Evolutionary conservation across 2,797 vertebrate genomes (phyloP).

Genomic region (Tamandua tetradactyla): DNA sequence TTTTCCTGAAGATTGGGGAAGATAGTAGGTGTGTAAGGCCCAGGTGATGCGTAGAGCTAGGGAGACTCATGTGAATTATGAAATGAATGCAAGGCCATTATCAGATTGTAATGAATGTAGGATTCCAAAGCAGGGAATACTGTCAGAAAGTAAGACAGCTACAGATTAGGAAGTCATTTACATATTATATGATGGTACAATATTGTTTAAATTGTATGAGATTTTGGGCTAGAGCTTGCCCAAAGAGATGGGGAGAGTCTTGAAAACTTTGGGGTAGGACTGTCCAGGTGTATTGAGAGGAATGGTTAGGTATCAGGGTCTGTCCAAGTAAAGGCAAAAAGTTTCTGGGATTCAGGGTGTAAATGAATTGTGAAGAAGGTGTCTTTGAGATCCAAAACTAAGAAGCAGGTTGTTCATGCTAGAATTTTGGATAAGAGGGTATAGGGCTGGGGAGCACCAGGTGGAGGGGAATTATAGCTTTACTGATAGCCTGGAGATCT

Average conservation of each 20-base stretch:
- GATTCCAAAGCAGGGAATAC: no score
- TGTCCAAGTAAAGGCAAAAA: neutral
- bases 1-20: no score
- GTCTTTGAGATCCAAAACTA: neutral
- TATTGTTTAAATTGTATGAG: fast-evolving
- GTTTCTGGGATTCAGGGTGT: neutral
- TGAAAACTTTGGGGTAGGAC: neutral
- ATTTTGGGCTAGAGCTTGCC: neutral
- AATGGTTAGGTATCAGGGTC: neutral
- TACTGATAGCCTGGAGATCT: neutral
- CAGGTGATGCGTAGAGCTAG: no score
- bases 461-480: neutral
- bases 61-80: no score
- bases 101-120: no score
- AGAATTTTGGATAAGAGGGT: neutral
- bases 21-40: no score
- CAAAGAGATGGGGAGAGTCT: neutral
- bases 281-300: neutral
- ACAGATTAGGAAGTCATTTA: neutral
- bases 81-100: no score
- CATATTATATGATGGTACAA: neutral
- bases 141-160: neutral
- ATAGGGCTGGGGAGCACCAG: neutral
- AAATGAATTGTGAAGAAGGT: neutral
- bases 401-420: neutral